Evolutionary conservation across 2,888 invertebrate genomes (phyloP), one percentile per base, ranked within the genome.

Genomic region (Yponomeuta evonymella): DNA sequence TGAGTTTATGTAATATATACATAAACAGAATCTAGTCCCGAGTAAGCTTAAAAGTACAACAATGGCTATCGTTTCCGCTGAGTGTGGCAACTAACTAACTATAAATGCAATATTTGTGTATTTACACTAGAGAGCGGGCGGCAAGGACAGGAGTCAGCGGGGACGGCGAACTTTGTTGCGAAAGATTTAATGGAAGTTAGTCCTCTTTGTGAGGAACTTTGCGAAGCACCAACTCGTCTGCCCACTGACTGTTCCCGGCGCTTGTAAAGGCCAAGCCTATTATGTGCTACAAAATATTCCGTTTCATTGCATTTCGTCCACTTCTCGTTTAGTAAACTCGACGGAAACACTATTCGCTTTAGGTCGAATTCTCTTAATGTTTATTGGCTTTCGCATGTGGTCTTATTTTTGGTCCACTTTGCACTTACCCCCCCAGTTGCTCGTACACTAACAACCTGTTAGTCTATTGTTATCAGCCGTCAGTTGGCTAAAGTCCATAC

Each of bases 161-260:
- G 81, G 84, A 83, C 83, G 84, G 75, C 75, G 79, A 86, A 89
- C 84, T 89, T 87, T 81, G 89, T 90, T 88, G 87, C 88, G 85
- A 90, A 91, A 91, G 91, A 90, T 90, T 91, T 90, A 89, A 91
- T 91, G 87, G 90, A 90, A 90, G 89, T 88, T 89, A 86, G 76
- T 84, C 83, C 83, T 84, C 86, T 84, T 89, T 89, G 89, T 90
- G 89, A 89, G 87, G 86, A 84, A 89, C 88, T 90, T 89, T 88
- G 84, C 86, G 85, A 65, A n/a, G 33, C n/a, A 30, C 64, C 66
- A 66, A 76, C 83, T 86, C 85, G 85, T 85, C 89, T 86, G 85
- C 83, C 83, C 76, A 75, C 73, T 71, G 81, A 81, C 76, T 79
- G 81, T 81, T 77, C 73, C 78, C 83, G 82, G 81, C 81, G 67